Evolutionary conservation across 2,888 invertebrate genomes (phyloP), one percentile per base, ranked within the genome.

Genomic region (Oithona nana): DNA sequence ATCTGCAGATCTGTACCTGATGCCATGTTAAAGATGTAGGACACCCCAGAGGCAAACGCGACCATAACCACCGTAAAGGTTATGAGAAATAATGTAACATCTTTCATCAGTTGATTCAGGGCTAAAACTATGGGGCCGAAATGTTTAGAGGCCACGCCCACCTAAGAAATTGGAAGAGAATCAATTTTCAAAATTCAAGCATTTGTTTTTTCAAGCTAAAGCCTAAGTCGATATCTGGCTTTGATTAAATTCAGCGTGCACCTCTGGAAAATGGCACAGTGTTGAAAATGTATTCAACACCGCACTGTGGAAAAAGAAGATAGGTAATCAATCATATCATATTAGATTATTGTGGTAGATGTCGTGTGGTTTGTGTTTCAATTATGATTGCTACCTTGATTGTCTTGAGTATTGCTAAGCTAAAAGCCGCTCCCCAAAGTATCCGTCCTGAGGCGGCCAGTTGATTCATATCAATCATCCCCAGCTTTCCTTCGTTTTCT

Each of bases 11-110:
- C n/a, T n/a, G n/a, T 54, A 54, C 54, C 54, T 3, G 54, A 54
- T 20, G 54, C 57, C 57, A 57, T 28, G 26, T 59, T 59, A 26
- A 59, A 59, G 8, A 59, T 59, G 39, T 48, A 59, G 49, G 59
- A 59, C 24, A 59, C 59, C 24, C 59, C 59, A 20, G 24, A 59
- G 28, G 59, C 30, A 22, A 59, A 59, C 13, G 59, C 59, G 24
- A 59, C 11, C 59, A 59, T 59, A 16, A 59, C 48, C 24, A 59
- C 59, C 20, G 28, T 22, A 24, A 59, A 59, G 6, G 59, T 59
- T 11, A 59, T 59, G n/a, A 59, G 59, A 26, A 59, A 59, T 22
- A 59, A 22, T 3, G 20, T 11, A 22, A 59, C 59, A 59, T 59
- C 59, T 22, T 59, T 54, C 59, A 59, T 59, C 59, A 59, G 31